Percentiles rank a stretch among this genome's conserved stretches.
phyloP scores from a whole-genome alignment of 1,140 invertebrate genomes.

The Phortica variegata region DNA sequence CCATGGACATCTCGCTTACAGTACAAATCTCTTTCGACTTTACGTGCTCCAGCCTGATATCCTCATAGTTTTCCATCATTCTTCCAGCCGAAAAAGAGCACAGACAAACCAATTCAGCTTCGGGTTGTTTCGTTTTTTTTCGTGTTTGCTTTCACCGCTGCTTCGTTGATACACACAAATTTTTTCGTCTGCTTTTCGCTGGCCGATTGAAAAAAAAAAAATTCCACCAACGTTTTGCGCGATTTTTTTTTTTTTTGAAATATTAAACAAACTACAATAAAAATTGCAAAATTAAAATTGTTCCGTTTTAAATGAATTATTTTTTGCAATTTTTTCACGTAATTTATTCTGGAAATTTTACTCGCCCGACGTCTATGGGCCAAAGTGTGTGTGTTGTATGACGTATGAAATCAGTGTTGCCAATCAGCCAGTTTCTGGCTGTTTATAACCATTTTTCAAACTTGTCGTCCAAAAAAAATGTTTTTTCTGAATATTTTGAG shows the following conservation, averaged over 20 bases:
- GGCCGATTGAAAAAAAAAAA: slow-evolving; percentile 32
- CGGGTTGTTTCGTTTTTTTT: slow-evolving; percentile 27
- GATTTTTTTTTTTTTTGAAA: slow-evolving; percentile 19
- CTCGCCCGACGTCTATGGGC: too few species aligned
- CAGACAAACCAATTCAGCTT: slow-evolving; percentile 16
- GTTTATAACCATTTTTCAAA: too few species aligned
- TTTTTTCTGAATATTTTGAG: too few species aligned
- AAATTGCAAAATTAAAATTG: too few species aligned
- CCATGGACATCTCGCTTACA: slow-evolving; percentile 24
- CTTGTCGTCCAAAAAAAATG: too few species aligned
- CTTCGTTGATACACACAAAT: slow-evolving; percentile 56
- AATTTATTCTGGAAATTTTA: too few species aligned
- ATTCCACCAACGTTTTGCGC: slow-evolving; percentile 17
- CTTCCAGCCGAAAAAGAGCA: slow-evolving; percentile 26
- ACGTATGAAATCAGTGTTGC: too few species aligned
- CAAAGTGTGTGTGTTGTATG: too few species aligned
- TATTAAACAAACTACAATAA: too few species aligned
- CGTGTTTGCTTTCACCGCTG: slow-evolving; percentile 40
- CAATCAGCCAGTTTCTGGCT: too few species aligned
- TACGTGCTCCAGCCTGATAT: slow-evolving; percentile 33
- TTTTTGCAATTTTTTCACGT: slow-evolving; percentile 31
- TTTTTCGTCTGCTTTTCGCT: slow-evolving; percentile 46
- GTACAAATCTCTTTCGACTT: slow-evolving; percentile 33
- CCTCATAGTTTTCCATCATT: slow-evolving; percentile 52
- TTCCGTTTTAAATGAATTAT: slow-evolving; percentile 1